Conservation (phyloP, 2,888 invertebrate genomes). For the Dione vanillae region DNA sequence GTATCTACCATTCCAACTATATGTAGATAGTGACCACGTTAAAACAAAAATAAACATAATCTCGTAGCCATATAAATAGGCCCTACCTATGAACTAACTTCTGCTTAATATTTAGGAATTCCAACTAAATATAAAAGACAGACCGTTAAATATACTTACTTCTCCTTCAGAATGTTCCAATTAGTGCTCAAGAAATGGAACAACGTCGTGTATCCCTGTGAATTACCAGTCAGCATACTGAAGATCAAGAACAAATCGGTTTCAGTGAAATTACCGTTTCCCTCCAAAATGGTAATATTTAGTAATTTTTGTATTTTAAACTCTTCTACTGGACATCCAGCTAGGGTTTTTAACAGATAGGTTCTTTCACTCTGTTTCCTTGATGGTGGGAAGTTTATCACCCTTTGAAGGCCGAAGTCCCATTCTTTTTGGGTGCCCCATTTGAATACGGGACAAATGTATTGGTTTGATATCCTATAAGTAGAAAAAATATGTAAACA, state of each 20-base stretch:
- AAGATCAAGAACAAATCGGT: constrained; percentile 90
- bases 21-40: no score
- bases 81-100: no score
- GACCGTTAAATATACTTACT: constrained; percentile 83
- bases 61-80: no score
- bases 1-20: no score
- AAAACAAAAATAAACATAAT: no score
- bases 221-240: constrained; percentile 88
- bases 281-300: constrained; percentile 88
- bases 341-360: constrained; percentile 89
- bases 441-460: constrained; percentile 92
- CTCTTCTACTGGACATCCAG: constrained; percentile 90
- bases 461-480: constrained; percentile 88
- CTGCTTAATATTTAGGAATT: neutral
- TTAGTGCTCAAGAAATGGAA: constrained; percentile 89
- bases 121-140: no score
- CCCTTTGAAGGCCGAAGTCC: constrained; percentile 91
- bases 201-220: constrained; percentile 88
- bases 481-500: constrained; percentile 17
- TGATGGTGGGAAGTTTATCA: constrained; percentile 89
- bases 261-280: constrained; percentile 89
- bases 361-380: constrained; percentile 90
- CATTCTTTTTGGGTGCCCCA: constrained; percentile 92
- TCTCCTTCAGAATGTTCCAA: constrained; percentile 87
- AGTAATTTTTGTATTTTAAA: constrained; percentile 86